These are phyloP conservation scores for Pao palembangensis DNA, from an alignment of 2,113 vertebrate species.

Conservation along the genomic window DNA sequence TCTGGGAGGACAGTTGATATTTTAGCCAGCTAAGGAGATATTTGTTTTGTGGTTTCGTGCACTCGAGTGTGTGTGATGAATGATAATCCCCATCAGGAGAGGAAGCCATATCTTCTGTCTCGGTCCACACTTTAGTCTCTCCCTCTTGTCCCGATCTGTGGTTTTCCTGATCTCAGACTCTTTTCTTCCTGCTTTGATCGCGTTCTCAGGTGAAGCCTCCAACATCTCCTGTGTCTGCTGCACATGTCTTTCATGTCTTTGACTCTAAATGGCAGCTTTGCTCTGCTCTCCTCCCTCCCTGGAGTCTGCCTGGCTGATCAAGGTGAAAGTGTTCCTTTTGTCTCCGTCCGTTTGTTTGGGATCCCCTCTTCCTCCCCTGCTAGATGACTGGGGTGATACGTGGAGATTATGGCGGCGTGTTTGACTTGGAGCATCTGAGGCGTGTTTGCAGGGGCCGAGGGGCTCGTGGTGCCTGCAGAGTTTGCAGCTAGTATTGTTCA, in stretches of 20 bases:
- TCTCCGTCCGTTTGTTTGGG: constrained; percentile 65
- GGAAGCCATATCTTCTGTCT: background rate
- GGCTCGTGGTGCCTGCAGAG: constrained; percentile 6
- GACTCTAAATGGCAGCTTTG: constrained; percentile 47
- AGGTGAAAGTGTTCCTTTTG: constrained; percentile 77
- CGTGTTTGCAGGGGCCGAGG: constrained; percentile 43
- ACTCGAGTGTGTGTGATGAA: no score
- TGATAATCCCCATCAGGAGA: no score
- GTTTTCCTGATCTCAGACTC: constrained; percentile 37
- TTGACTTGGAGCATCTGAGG: constrained; percentile 57
- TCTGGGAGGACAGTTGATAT: no score
- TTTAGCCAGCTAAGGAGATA: no score
- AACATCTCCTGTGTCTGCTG: constrained; percentile 42
- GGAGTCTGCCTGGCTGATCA: constrained; percentile 60
- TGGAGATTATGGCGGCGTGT: constrained; percentile 66
- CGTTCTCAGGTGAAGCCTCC: constrained; percentile 53
- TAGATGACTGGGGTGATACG: constrained; percentile 65
- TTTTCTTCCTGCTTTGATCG: constrained; percentile 44
- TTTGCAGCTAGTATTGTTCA: constrained; percentile 53
- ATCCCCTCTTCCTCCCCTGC: constrained; percentile 61
- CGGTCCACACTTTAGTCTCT: background rate
- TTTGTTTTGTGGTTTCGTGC: no score
- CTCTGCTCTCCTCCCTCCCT: constrained; percentile 40
- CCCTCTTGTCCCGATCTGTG: constrained; percentile 3
- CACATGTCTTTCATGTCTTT: constrained; percentile 64